Percentiles rank a stretch among this genome's conserved stretches.
These are phyloP conservation scores for Athrips mouffetella DNA, from an alignment of 2,888 invertebrate genomes.

Conservation along the genomic window DNA sequence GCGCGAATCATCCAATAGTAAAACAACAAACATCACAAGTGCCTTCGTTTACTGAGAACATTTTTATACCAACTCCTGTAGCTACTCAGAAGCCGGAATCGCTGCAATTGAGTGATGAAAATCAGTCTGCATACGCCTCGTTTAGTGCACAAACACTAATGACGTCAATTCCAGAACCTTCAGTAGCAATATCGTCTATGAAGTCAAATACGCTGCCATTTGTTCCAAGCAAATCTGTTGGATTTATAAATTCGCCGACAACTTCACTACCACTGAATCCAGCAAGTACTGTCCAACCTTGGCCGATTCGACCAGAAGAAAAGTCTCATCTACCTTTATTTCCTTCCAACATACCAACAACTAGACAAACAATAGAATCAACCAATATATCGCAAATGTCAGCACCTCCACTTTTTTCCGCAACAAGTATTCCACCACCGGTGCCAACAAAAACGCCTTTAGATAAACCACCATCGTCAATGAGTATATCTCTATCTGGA, in stretches of 20 bases:
- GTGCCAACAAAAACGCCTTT: background rate
- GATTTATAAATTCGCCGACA: background rate
- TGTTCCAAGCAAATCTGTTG: background rate
- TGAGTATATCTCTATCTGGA: background rate
- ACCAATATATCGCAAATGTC: conserved; percentile 10
- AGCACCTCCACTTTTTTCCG: conserved; percentile 5
- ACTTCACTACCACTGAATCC: background rate
- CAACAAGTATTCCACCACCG: background rate
- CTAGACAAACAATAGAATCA: background rate
- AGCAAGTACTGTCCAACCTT: background rate
- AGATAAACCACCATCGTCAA: background rate
- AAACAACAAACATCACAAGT: too few relatives aligned
- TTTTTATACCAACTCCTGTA: conserved; percentile 46
- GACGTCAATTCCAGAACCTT: background rate
- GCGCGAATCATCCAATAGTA: conserved; percentile 52
- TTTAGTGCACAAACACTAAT: conserved; percentile 4
- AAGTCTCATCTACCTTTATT: background rate
- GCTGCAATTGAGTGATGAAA: background rate
- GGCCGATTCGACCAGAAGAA: too few relatives aligned
- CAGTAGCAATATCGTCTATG: background rate
- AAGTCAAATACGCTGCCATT: background rate
- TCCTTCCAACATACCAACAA: background rate
- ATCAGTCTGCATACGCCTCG: background rate
- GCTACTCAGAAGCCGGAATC: background rate
- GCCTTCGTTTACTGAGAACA: conserved; percentile 38